Base-by-base conservation (phyloP, 2,797 vertebrate genomes). In the Siniperca undulata region DNA sequence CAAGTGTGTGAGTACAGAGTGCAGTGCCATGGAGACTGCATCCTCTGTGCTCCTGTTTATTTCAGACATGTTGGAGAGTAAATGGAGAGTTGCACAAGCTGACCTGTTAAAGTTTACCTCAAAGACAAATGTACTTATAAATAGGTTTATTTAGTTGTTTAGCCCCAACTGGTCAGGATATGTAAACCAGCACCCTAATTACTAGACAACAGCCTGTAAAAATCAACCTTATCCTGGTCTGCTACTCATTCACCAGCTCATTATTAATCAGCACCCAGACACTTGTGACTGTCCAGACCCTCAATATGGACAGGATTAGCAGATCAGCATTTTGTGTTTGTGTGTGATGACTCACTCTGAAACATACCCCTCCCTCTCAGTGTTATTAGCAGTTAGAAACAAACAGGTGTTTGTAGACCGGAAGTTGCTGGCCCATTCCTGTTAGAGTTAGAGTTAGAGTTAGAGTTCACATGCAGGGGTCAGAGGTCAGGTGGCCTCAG, bases 371-470 rank as follows among this genome's bases (percentile, higher is more conserved):
- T 70, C 46, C 78, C n/a, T 60, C 55, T 52, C 24, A 52, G 24
- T 55, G 80, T 83, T 80, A 78, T 78, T 73, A 86, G 60, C 73
- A 11, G 67, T 68, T 82, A n/a, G 85, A 80, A 86, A 92, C 90
- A 92, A 93, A 92, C 88, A 93, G 90, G 92, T 95, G 94, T 91
- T 93, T 95, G 94, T 94, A 85, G 83, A 88, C 65, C 50, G 74
- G 76, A 88, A 74, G 81, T 74, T 70, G 66, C 58, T 0, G 20
- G 61, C 40, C 59, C 53, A 70, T 88, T 92, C 79, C 70, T 86
- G 70, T n/a, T 30, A 36, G 78, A 91, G 89, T 80, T 88, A 82
- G 62, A 91, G 89, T 80, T 88, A 27, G 79, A 88, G 70, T n/a
- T 30, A 36, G 78, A 91, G 89, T 80, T 88, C 70, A 77, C 40